Percentiles rank a stretch among this genome's conserved stretches.
Conservation (phyloP, 2,888 invertebrate species). For the Cyrtodaria siliqua region DNA sequence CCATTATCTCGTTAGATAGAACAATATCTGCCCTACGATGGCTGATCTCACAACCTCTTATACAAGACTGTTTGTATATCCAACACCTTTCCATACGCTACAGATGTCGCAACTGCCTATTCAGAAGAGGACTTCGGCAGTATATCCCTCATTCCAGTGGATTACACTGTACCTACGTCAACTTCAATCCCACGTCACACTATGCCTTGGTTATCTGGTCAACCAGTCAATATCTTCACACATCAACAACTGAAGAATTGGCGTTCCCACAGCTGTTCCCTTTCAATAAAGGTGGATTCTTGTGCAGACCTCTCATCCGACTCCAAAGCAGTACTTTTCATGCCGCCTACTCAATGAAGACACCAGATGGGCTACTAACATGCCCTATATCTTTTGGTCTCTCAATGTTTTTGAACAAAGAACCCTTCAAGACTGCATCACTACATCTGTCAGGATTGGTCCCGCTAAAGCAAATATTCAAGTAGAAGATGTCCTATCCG, state of each 20-base stretch:
- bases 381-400: slow-evolving; percentile 37
- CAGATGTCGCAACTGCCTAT: too few species aligned
- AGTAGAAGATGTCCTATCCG: slow-evolving; percentile 18
- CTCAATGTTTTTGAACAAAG: slow-evolving; percentile 41
- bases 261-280: slow-evolving; percentile 44
- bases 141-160: slow-evolving; percentile 18
- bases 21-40: too few species aligned
- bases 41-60: too few species aligned
- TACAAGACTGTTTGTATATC: too few species aligned
- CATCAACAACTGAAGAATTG: slow-evolving; percentile 23
- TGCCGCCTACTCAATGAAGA: slow-evolving; percentile 29
- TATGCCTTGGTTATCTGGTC: slow-evolving; percentile 20
- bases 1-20: background rate
- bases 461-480: background rate
- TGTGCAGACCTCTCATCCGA: background rate
- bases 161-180: slow-evolving; percentile 19
- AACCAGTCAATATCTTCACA: slow-evolving; percentile 34
- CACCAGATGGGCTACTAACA: slow-evolving; percentile 19
- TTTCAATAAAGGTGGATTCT: slow-evolving; percentile 24
- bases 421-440: slow-evolving; percentile 10
- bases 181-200: background rate
- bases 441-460: slow-evolving; percentile 26
- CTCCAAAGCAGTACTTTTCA: slow-evolving; percentile 32
- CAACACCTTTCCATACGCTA: too few species aligned
- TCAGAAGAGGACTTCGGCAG: too few species aligned